phyloP scores from a whole-genome alignment of 1,140 invertebrate genomes.

The Anastatus disparis region DNA sequence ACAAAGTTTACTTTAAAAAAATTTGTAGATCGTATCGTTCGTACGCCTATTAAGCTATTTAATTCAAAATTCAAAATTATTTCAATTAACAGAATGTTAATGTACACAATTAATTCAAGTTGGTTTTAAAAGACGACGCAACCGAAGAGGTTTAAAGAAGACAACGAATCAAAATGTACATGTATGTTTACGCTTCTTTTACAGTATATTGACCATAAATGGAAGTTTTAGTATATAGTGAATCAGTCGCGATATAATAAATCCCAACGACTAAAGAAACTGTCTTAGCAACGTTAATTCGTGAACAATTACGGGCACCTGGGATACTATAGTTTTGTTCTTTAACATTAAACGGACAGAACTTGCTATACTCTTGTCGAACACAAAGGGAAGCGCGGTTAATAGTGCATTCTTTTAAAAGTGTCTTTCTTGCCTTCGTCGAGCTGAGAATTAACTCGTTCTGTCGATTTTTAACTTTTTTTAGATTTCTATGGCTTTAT shows the following conservation, averaged over 20 bases:
- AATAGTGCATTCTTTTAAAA: slow-evolving; percentile 9
- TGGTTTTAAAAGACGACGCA: not conserved
- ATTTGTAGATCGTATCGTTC: not conserved
- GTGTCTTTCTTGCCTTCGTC: not conserved
- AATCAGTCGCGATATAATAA: slow-evolving; percentile 42
- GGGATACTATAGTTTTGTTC: slow-evolving; percentile 50
- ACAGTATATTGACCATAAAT: slow-evolving; percentile 53
- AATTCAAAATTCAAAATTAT: slow-evolving; percentile 7
- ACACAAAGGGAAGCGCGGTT: slow-evolving; percentile 49
- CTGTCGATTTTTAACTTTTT: slow-evolving; percentile 12
- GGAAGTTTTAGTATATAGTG: slow-evolving; percentile 45
- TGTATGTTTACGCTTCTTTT: too few species aligned
- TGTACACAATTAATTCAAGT: slow-evolving; percentile 19
- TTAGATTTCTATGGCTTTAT: not conserved
- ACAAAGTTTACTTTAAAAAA: slow-evolving; percentile 23
- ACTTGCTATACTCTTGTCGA: slow-evolving; percentile 11
- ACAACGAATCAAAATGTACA: not conserved
- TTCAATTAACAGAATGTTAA: slow-evolving; percentile 24
- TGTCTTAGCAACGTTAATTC: slow-evolving; percentile 61
- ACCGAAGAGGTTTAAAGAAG: not conserved
- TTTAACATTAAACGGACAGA: too few species aligned
- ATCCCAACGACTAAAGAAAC: slow-evolving; percentile 56
- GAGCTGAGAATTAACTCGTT: not conserved
- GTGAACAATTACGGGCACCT: slow-evolving; percentile 65
- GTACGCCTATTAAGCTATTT: slow-evolving; percentile 20